Base-by-base conservation (phyloP, 2,888 invertebrate genomes). In the Drosophila monieri region DNA sequence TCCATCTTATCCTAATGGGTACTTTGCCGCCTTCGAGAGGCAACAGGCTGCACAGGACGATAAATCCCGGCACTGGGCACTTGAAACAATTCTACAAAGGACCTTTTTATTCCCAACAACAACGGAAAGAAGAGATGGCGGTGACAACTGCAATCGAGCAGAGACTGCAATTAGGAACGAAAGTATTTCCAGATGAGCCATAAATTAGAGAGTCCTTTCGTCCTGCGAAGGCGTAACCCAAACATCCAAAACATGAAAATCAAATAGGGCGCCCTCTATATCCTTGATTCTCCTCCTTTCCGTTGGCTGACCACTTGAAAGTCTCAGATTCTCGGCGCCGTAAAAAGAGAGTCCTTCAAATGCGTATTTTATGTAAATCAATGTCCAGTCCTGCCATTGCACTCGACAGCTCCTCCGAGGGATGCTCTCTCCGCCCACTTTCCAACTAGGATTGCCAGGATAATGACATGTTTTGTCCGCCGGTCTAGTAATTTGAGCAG, bases 161-260 rank as follows among this genome's bases (percentile, higher is more conserved):
- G 39, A 41, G 9, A 43, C 27, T 66, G 66, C 56, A 67, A 67
- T 67, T 67, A 56, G 67, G 67, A 15, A 12, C 32, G 10, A 30
- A 39, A 68, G 71, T 54, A 52, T 39, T 57, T 73, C 15, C 35
- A 52, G 37, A 67, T 68, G 51, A 18, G 39, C 5, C 39, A 59
- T 75, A 76, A 76, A 67, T 80, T 65, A 59, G 46, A 8, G n/a
- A 23, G 59, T 47, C 21, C 35, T 3, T 21, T 3, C 21, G 21
- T 35, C 2, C 32, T 12, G 10, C 10, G 39, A 43, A 70, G 85
- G 76, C 78, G 85, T 53, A 12, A 49, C 79, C 61, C 23, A 76
- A 78, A 72, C 85, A 85, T 86, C 77, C 75, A 80, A 86, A 86
- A 86, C 83, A 83, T 64, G 81, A 76, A 83, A 83, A 86, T 83